Percentiles rank a stretch among this genome's conserved stretches.
These are phyloP conservation scores for Nothura maculosa DNA, from an alignment of 2,797 vertebrate genomes.

Conservation along the genomic window DNA sequence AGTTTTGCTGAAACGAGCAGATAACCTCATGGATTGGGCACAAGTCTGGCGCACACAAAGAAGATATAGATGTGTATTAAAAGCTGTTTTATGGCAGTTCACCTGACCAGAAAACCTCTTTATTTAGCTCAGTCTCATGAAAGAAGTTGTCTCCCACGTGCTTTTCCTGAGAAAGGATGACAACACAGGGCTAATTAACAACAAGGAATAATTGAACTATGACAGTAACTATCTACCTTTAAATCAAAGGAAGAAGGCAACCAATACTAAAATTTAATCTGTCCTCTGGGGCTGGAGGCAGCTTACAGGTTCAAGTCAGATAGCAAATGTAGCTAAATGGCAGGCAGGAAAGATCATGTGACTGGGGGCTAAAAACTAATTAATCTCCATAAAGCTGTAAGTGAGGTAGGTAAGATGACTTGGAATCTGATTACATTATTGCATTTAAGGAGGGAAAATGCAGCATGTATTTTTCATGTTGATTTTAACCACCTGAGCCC, in stretches of 20 bases:
- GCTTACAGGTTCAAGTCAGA: conserved; percentile 85
- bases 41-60: conserved; percentile 33
- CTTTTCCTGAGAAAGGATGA: conserved; percentile 24
- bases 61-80: conserved; percentile 28
- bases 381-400: conserved; percentile 97
- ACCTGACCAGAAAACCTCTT: not conserved
- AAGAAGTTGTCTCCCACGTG: conserved; percentile 14
- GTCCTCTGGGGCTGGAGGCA: conserved; percentile 80
- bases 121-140: not conserved
- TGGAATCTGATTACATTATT: conserved; percentile 95
- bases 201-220: conserved; percentile 70
- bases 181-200: conserved; percentile 71
- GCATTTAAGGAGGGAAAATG: conserved; percentile 87
- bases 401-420: conserved; percentile 94
- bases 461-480: conserved; percentile 92
- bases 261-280: conserved; percentile 84
- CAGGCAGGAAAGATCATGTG: conserved; percentile 86
- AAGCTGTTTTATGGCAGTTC: conserved; percentile 12
- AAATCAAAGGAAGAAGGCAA: conserved; percentile 82
- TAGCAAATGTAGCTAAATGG: conserved; percentile 86
- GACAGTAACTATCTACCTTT: conserved; percentile 76
- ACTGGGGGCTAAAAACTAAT: conserved; percentile 91
- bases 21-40: conserved; percentile 43
- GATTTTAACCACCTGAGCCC: conserved; percentile 98
- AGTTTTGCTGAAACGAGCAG: conserved; percentile 43